Evolutionary conservation across 2,113 vertebrate genomes (phyloP).

Genomic region (Argyrosomus japonicus): DNA sequence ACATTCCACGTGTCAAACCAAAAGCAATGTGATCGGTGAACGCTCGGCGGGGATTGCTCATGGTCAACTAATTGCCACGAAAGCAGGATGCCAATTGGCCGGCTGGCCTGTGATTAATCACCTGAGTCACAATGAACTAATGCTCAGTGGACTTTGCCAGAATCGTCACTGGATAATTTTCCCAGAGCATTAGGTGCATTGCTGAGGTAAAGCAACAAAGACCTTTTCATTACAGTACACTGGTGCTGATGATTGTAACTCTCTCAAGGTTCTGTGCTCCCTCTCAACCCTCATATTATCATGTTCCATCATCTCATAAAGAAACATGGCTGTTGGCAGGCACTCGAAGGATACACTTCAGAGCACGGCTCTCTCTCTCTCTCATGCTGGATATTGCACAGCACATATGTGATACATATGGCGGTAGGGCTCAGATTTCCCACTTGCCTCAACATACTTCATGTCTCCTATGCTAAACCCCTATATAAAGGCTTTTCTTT

Average conservation of each 20-base stretch:
- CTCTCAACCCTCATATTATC: slow-evolving; percentile 14
- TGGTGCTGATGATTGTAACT: slow-evolving; percentile 22
- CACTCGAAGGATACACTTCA: neutral
- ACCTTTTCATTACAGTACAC: neutral
- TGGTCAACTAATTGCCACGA: slow-evolving; percentile 47
- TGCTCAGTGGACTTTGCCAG: slow-evolving; percentile 8
- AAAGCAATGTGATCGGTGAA: slow-evolving; percentile 5
- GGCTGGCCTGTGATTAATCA: slow-evolving; percentile 49
- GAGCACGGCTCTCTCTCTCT: neutral
- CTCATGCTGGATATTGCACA: slow-evolving; percentile 16
- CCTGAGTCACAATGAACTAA: slow-evolving; percentile 18
- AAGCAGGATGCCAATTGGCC: slow-evolving; percentile 45
- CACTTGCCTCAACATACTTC: neutral
- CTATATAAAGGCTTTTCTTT: slow-evolving; percentile 9
- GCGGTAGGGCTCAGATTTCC: slow-evolving; percentile 52
- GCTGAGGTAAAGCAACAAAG: slow-evolving; percentile 18
- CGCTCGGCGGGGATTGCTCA: slow-evolving; percentile 12
- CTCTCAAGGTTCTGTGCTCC: slow-evolving; percentile 11
- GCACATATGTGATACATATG: slow-evolving; percentile 77
- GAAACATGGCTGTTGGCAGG: slow-evolving; percentile 34
- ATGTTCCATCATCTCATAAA: slow-evolving; percentile 16
- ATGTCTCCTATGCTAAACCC: slow-evolving; percentile 24
- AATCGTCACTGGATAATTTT: slow-evolving; percentile 21
- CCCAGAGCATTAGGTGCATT: neutral
- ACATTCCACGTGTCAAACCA: slow-evolving; percentile 27